Percentiles rank a stretch among this genome's conserved stretches.
Conservation (phyloP, 2,888 invertebrate genomes). For the Amphipyra tragopoginis region DNA sequence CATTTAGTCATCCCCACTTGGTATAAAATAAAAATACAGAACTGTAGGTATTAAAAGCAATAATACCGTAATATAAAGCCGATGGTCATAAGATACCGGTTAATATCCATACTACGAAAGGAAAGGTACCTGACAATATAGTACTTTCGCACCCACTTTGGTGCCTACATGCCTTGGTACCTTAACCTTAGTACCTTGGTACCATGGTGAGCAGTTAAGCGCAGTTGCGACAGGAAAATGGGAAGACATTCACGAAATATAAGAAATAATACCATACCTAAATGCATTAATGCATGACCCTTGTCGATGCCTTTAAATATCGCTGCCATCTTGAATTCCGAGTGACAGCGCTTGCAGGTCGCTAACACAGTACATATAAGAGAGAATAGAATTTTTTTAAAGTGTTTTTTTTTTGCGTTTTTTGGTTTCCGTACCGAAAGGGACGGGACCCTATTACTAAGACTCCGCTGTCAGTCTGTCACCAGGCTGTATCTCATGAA, state of each 20-base stretch:
- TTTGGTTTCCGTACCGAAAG: too few relatives aligned
- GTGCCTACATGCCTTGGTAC: constrained; percentile 6
- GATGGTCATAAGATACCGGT: constrained; percentile 7
- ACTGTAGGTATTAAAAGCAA: too few relatives aligned
- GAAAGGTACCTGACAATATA: constrained; percentile 17
- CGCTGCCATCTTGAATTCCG: constrained; percentile 2
- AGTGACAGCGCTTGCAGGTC: constrained; percentile 41
- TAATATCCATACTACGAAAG: constrained; percentile 10
- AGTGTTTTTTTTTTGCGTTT: too few relatives aligned
- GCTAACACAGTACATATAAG: constrained; percentile 52
- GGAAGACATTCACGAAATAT: constrained; percentile 45
- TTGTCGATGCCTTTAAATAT: neutral
- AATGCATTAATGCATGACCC: neutral
- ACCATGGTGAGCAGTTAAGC: constrained; percentile 28
- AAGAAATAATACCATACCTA: constrained; percentile 31
- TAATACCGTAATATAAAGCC: too few relatives aligned
- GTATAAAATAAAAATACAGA: too few relatives aligned
- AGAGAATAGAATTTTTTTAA: constrained; percentile 38
- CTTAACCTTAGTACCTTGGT: constrained; percentile 15
- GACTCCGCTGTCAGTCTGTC: too few relatives aligned
- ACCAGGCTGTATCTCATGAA: too few relatives aligned
- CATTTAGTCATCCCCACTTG: too few relatives aligned
- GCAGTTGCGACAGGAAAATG: constrained; percentile 45
- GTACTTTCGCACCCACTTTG: neutral
- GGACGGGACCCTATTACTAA: too few relatives aligned